These are phyloP conservation scores for Icerya purchasi DNA, from an alignment of 2,888 invertebrate genomes.

Conservation along the genomic window DNA sequence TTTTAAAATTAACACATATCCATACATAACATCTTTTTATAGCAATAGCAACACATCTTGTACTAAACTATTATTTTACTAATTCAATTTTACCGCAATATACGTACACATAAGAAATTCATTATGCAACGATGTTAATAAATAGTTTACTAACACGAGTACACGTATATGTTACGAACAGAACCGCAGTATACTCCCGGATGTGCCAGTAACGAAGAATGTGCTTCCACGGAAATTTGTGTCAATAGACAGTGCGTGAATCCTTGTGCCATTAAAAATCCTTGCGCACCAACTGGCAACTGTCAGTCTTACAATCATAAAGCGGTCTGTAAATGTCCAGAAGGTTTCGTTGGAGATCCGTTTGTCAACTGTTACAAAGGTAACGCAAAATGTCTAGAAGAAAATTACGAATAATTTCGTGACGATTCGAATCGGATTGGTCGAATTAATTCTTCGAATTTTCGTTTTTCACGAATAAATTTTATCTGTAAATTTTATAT, in stretches of 20 bases:
- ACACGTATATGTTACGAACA: conserved; percentile 1
- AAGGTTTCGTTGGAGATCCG: conserved; percentile 57
- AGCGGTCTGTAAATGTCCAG: conserved; percentile 52
- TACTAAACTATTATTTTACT: background rate
- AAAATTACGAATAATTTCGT: background rate
- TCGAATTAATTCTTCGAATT: too few relatives aligned
- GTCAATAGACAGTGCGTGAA: conserved; percentile 49
- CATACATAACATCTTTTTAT: too few relatives aligned
- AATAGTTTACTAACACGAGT: conserved; percentile 2
- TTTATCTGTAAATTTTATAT: background rate
- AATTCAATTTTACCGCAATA: background rate
- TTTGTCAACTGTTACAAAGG: conserved; percentile 46
- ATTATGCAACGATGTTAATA: background rate
- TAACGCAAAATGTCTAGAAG: conserved; percentile 18
- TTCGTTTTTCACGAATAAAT: too few relatives aligned
- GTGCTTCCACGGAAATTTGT: conserved; percentile 47
- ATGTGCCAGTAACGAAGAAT: conserved; percentile 49
- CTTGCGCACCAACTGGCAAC: conserved; percentile 56
- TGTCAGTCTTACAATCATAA: conserved; percentile 55
- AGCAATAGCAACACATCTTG: background rate
- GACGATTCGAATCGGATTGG: too few relatives aligned
- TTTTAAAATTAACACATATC: too few relatives aligned
- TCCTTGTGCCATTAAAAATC: conserved; percentile 44
- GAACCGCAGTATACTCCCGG: conserved; percentile 25
- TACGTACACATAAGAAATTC: background rate